Conservation (phyloP, 1,140 invertebrate species). For the Eubasilissa regina region DNA sequence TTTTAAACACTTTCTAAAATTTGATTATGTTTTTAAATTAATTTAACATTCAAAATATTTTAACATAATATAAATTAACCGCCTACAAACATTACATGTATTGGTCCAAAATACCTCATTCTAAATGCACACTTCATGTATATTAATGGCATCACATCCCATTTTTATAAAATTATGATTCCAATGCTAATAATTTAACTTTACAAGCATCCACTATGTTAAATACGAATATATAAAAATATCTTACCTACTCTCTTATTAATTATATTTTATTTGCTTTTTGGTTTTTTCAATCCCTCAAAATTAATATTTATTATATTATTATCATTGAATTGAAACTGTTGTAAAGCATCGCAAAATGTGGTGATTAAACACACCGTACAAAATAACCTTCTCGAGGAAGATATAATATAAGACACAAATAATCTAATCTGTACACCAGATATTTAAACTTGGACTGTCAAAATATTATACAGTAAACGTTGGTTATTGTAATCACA, state of each 20-base stretch:
- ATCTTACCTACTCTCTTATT: conserved; percentile 27
- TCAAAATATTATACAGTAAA: too few relatives aligned
- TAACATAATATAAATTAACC: conserved; percentile 6
- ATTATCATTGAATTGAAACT: conserved; percentile 13
- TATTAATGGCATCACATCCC: conserved; percentile 13
- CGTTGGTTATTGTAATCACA: too few relatives aligned
- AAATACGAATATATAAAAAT: conserved; percentile 41
- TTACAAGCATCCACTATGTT: conserved; percentile 1
- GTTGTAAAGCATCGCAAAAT: conserved; percentile 16
- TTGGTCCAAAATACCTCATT: conserved; percentile 14
- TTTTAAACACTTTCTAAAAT: too few relatives aligned
- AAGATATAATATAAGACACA: neutral
- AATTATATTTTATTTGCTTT: conserved; percentile 23
- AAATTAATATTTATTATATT: too few relatives aligned
- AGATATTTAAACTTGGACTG: too few relatives aligned
- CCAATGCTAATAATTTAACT: conserved; percentile 29
- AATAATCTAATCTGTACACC: too few relatives aligned
- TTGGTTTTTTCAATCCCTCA: conserved; percentile 33
- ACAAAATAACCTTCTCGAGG: conserved; percentile 3
- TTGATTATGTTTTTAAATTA: too few relatives aligned
- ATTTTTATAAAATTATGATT: neutral
- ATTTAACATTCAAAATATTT: too few relatives aligned
- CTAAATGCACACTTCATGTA: neutral
- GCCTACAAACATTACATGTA: conserved; percentile 2
- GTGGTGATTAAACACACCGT: conserved; percentile 29